phyloP scores from a whole-genome alignment of 2,797 vertebrate species.

The Oceanodroma leucorhoa region DNA sequence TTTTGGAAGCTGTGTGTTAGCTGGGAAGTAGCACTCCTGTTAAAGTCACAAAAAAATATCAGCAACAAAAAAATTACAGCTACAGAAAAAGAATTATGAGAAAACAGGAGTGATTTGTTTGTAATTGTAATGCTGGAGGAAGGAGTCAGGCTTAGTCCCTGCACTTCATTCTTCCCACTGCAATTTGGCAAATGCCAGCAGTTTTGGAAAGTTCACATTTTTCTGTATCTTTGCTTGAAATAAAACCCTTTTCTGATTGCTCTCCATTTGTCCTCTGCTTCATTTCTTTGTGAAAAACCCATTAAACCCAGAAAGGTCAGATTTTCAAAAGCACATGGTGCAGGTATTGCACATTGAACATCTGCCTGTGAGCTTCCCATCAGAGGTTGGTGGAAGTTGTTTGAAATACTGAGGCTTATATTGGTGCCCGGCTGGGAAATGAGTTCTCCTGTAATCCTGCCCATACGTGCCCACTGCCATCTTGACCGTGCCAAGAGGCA shows the following conservation, averaged over 20 bases:
- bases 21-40: not conserved
- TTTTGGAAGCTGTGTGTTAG: not conserved
- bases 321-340: not conserved
- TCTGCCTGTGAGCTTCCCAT: not conserved
- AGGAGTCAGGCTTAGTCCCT: not conserved
- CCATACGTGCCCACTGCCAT: fast-evolving
- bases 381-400: not conserved
- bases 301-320: not conserved
- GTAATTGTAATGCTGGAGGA: not conserved
- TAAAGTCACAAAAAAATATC: not conserved
- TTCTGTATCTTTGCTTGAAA: not conserved
- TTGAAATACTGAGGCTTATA: not conserved
- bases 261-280: not conserved
- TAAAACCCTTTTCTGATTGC: not conserved
- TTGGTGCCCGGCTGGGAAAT: not conserved
- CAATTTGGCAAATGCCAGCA: not conserved
- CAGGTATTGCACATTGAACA: fast-evolving
- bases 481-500: not conserved
- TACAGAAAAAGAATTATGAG: not conserved
- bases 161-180: not conserved
- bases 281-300: not conserved
- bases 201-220: not conserved
- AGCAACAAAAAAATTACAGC: not conserved
- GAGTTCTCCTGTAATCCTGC: not conserved
- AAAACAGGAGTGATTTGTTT: not conserved